phyloP scores from a whole-genome alignment of 2,797 vertebrate species.

The Pangasius krempfi region DNA sequence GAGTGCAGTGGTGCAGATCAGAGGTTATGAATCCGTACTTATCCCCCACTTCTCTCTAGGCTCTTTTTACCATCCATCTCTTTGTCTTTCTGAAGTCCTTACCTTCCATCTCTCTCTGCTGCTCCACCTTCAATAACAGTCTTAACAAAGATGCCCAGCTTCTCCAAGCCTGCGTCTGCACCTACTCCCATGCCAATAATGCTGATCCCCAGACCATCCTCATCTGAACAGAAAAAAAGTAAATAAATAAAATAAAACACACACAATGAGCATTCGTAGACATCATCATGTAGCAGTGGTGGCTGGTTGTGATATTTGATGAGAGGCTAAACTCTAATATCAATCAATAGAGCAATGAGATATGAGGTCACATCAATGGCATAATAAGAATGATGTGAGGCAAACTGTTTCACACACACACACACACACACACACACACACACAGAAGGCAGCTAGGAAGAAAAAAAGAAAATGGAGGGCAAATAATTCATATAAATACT shows the following conservation, averaged over 20 bases:
- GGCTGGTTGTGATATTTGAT: neutral
- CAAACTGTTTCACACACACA: neutral
- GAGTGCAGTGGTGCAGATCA: slow-evolving; percentile 25
- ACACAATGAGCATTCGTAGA: neutral
- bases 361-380: neutral
- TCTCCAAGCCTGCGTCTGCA: slow-evolving; percentile 95
- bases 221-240: slow-evolving; percentile 76
- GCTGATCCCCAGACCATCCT: slow-evolving; percentile 96
- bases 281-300: neutral
- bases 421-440: neutral
- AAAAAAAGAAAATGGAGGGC: neutral
- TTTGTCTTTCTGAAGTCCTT: slow-evolving; percentile 47
- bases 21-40: neutral
- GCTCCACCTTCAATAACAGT: slow-evolving; percentile 96
- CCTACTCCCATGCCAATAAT: slow-evolving; percentile 99
- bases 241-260: neutral
- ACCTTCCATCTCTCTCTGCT: slow-evolving; percentile 93
- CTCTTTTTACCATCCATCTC: neutral
- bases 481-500: neutral
- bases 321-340: neutral
- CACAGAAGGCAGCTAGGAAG: neutral
- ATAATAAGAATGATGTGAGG: neutral
- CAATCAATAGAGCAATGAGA: neutral
- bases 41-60: neutral
- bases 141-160: slow-evolving; percentile 98